Conservation (phyloP, 2,113 vertebrate species). For the Caranx ignobilis region DNA sequence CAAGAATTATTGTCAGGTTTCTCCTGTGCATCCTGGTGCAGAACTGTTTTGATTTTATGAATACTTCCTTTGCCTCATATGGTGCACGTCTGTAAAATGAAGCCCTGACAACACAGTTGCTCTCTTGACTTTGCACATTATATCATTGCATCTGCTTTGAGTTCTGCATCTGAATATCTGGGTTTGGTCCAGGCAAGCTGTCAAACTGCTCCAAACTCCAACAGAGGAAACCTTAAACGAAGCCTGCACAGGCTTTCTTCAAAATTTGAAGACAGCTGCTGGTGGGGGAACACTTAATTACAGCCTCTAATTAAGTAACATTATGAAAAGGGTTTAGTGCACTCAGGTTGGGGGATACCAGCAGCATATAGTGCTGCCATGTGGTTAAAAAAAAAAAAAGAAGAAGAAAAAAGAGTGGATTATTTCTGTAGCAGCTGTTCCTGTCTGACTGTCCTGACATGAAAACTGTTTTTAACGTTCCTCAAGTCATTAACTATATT, state of each 20-base stretch:
- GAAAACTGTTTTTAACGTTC: neutral
- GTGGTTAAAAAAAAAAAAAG: neutral
- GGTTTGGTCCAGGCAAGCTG: constrained; percentile 29
- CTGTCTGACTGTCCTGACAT: neutral
- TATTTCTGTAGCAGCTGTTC: neutral
- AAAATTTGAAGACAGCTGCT: constrained; percentile 28
- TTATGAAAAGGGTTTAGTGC: constrained; percentile 14
- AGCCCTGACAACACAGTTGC: constrained; percentile 20
- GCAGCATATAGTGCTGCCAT: constrained; percentile 17
- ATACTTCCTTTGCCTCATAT: neutral
- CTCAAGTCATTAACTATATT: neutral
- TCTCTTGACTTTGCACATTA: constrained; percentile 13
- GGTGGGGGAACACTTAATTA: constrained; percentile 47
- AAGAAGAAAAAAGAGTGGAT: constrained; percentile 28
- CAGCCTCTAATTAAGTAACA: constrained; percentile 16
- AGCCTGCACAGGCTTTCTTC: constrained; percentile 5
- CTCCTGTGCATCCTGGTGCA: neutral
- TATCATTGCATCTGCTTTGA: constrained; percentile 33
- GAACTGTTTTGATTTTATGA: neutral
- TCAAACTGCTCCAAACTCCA: constrained; percentile 32
- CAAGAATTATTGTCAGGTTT: neutral
- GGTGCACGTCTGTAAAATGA: neutral
- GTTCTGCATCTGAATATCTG: constrained; percentile 18
- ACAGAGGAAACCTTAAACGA: constrained; percentile 35
- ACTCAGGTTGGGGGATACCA: constrained; percentile 13